These are phyloP conservation scores for Helarctos malayanus DNA, from an alignment of 2,797 vertebrate genomes.

Conservation along the genomic window DNA sequence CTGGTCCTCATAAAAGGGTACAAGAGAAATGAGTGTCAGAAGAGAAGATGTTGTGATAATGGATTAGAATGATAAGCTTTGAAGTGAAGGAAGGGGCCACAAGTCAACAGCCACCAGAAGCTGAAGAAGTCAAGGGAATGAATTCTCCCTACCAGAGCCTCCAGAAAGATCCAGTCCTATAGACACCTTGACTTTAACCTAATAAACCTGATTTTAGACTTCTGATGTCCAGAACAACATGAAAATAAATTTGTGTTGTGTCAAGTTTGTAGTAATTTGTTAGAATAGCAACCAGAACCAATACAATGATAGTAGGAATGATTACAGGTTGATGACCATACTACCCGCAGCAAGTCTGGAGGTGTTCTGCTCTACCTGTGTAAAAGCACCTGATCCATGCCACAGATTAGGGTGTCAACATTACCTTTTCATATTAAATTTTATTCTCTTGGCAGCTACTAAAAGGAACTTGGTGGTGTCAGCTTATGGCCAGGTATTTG, in stretches of 20 bases:
- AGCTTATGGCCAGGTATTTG: background rate
- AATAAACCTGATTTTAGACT: background rate
- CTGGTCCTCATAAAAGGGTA: background rate
- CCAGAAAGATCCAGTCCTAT: background rate
- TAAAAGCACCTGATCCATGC: background rate
- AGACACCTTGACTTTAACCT: background rate
- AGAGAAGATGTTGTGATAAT: background rate
- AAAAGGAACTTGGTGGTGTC: background rate
- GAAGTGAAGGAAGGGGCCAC: background rate
- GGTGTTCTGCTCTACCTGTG: accelerated
- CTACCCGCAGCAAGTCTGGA: background rate
- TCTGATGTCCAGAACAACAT: background rate
- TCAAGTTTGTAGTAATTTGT: background rate
- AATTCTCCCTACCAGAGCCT: background rate
- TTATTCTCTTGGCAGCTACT: background rate
- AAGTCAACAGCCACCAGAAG: background rate
- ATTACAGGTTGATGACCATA: background rate
- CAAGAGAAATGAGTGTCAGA: background rate
- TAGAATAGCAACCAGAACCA: background rate
- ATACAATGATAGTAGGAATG: background rate
- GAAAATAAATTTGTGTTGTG: background rate
- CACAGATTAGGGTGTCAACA: background rate
- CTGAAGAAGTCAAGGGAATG: background rate
- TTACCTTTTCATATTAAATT: background rate
- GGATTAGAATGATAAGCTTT: background rate